Conservation (phyloP, 2,888 invertebrate species). For the Rhagium mordax region DNA sequence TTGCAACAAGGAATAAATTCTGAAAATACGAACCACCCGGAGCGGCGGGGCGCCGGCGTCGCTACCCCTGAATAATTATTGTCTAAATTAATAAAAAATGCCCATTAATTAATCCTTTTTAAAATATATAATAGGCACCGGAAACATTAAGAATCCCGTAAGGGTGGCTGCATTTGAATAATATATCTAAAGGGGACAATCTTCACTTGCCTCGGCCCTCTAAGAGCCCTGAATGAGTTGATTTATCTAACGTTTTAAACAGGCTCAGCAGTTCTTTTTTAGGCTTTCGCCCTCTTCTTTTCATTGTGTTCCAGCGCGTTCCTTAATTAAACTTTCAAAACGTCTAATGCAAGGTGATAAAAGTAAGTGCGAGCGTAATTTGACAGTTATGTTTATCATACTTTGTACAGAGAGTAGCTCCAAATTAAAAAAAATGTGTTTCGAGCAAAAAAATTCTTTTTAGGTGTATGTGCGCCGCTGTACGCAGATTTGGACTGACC, state of each 20-base stretch:
- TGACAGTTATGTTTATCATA: not conserved
- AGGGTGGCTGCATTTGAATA: not conserved
- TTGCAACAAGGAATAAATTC: too few species aligned
- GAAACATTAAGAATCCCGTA: not conserved
- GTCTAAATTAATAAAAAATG: too few species aligned
- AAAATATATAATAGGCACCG: not conserved
- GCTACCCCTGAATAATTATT: too few species aligned
- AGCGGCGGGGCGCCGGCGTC: too few species aligned
- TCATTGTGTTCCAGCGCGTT: not conserved
- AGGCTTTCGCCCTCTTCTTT: not conserved
- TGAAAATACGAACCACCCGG: too few species aligned
- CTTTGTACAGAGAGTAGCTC: not conserved
- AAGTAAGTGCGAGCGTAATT: not conserved
- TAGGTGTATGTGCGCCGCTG: not conserved
- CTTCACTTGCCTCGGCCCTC: not conserved
- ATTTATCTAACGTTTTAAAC: not conserved
- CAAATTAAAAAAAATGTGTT: too few species aligned
- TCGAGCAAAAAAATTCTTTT: too few species aligned
- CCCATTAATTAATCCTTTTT: not conserved
- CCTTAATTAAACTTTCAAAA: not conserved
- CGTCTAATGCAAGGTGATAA: not conserved
- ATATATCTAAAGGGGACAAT: not conserved
- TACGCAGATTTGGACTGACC: not conserved
- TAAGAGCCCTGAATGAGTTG: not conserved
- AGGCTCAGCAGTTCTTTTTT: not conserved